These are phyloP conservation scores for Caenorhabditis sinica DNA, from an alignment of 2,888 invertebrate species.

Conservation along the genomic window DNA sequence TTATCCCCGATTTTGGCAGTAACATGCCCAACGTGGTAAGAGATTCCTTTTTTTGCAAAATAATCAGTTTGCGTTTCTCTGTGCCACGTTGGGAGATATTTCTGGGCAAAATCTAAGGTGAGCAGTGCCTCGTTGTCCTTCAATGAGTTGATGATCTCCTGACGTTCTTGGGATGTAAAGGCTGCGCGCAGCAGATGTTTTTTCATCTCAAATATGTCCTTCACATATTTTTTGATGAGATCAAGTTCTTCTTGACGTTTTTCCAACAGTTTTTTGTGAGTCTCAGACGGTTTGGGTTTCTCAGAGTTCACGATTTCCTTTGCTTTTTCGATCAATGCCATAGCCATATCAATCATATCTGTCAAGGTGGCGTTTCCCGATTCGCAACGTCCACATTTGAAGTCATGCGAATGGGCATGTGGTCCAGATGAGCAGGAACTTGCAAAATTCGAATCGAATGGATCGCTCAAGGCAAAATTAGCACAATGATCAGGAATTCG, in stretches of 20 bases:
- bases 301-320: neutral
- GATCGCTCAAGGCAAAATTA: constrained; percentile 47
- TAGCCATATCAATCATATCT: neutral
- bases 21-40: constrained; percentile 35
- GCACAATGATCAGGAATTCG: constrained; percentile 52
- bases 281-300: no score
- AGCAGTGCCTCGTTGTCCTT: constrained; percentile 16
- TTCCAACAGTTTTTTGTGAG: neutral
- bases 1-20: neutral
- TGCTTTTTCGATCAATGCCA: neutral
- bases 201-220: constrained; percentile 5
- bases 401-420: constrained; percentile 35
- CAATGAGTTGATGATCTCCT: neutral
- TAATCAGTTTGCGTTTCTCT: constrained; percentile 47
- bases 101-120: constrained; percentile 48
- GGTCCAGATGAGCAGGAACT: neutral
- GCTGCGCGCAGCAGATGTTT: constrained; percentile 24
- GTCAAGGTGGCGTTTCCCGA: neutral
- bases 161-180: neutral
- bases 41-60: constrained; percentile 47
- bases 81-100: neutral
- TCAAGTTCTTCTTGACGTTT: neutral
- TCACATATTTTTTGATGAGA: neutral
- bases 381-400: constrained; percentile 47
- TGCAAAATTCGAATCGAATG: neutral